Conservation (phyloP, 2,888 invertebrate species). For the Chydorus sphaericus region DNA sequence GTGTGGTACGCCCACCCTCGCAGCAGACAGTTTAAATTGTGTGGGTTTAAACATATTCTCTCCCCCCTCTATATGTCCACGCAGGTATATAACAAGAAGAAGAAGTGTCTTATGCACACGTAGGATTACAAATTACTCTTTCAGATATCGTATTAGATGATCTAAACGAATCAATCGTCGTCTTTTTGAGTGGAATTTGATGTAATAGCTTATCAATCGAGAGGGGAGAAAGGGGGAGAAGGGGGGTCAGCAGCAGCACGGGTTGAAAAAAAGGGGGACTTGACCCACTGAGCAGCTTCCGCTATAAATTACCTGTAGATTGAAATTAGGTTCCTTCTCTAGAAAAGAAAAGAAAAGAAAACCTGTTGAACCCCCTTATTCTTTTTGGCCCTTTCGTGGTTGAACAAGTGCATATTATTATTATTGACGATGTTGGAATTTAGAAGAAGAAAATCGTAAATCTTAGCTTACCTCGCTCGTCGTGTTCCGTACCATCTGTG, state of each 20-base stretch:
- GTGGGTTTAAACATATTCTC: background rate
- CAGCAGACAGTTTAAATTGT: conserved; percentile 1
- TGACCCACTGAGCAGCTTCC: conserved; percentile 6
- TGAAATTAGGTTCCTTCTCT: background rate
- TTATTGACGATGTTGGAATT: too few relatives aligned
- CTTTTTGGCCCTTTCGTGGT: background rate
- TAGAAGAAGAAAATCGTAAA: too few relatives aligned
- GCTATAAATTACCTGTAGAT: conserved; percentile 6
- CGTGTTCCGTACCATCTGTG: background rate
- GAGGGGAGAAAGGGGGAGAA: background rate
- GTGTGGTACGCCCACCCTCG: background rate
- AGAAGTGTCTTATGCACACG: too few relatives aligned
- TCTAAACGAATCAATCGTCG: too few relatives aligned
- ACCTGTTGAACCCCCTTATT: background rate
- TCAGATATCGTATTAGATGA: too few relatives aligned
- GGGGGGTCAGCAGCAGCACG: background rate
- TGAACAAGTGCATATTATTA: background rate
- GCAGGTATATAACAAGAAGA: background rate
- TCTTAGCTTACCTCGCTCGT: too few relatives aligned
- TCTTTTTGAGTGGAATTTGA: background rate
- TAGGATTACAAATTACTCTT: too few relatives aligned
- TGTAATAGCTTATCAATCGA: conserved; percentile 3
- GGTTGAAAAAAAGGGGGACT: background rate
- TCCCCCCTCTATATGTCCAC: background rate
- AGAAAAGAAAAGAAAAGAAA: background rate